These are phyloP conservation scores for Nomia melanderi DNA, from an alignment of 1,140 invertebrate genomes.

Conservation along the genomic window DNA sequence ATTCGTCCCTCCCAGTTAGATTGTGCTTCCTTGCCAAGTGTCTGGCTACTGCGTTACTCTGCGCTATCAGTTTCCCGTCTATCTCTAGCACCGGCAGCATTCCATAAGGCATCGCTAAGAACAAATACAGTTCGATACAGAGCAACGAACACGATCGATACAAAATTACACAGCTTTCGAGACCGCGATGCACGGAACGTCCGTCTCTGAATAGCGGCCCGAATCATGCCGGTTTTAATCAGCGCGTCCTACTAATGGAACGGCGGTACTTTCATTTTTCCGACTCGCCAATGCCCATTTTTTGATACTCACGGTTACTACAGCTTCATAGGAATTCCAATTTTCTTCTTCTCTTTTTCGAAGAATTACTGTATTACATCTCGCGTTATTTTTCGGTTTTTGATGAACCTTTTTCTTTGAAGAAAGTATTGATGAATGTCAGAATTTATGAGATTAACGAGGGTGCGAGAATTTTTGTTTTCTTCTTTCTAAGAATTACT, in stretches of 20 bases:
- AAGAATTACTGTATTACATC: no score
- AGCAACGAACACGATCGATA: not conserved
- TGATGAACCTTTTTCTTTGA: no score
- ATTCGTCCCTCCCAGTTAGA: constrained; percentile 83
- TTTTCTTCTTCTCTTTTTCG: no score
- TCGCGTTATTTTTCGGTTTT: no score
- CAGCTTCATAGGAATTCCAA: no score
- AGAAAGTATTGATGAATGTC: no score
- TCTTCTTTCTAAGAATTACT: no score
- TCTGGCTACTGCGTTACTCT: constrained; percentile 85
- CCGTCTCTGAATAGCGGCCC: constrained; percentile 6
- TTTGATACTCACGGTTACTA: not conserved
- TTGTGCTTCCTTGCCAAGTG: constrained; percentile 84
- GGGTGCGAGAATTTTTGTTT: no score
- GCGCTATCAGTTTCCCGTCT: constrained; percentile 84
- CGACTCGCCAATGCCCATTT: not conserved
- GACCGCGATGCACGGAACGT: not conserved
- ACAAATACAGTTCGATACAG: constrained; percentile 35
- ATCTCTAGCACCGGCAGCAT: constrained; percentile 86
- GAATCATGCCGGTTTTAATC: constrained; percentile 19
- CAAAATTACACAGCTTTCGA: constrained; percentile 7
- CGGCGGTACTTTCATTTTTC: not conserved
- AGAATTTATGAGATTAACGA: no score
- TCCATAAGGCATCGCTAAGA: constrained; percentile 83
- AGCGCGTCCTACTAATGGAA: constrained; percentile 12